Evolutionary conservation across 2,888 invertebrate genomes (phyloP), one percentile per base, ranked within the genome.

Genomic region (Diaperis boleti): DNA sequence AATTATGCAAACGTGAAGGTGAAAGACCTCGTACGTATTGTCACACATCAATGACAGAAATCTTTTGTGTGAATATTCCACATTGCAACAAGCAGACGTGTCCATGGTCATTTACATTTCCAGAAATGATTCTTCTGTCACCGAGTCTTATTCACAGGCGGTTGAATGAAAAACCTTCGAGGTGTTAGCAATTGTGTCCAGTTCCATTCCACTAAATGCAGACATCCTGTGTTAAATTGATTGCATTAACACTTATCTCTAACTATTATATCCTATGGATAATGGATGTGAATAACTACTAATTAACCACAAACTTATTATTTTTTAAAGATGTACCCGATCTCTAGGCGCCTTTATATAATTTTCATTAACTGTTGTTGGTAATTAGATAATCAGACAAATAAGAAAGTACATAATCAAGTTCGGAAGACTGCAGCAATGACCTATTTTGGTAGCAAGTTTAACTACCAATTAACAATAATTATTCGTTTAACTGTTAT

Each of bases 1-100:
- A 62, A 62, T 62, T 62, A 49, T 62, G 62, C 56, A 62, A 62
- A 42, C 31, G 11, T 10, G 20, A 47, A 45, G 45, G 57, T 45
- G 17, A 57, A 45, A 44, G 55, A 55, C 26, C 55, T 17, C 55
- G 17, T 11, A 6, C 31, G 49, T 52, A 35, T 35, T 31, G 49
- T 22, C 18, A 52, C 22, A 52, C 52, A 39, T 52, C 47, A 47
- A 47, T 31, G 31, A 15, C 47, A 10, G 18, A 31, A 33, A 20
- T 29, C 29, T 17, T 17, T 35, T 49, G 29, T 26, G 3, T 6
- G 2, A 3, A 20, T 39, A 18, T 15, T 42, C 6, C 13, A 22
- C 26, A 26, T 26, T 45, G 45, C 14, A 18, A 45, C 26, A 42
- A 42, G 18, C n/a, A 26, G 6, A 26, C 26, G 26, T 26, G 26